A percentile compares a stretch with the other conserved stretches of the same genome.
Evolutionary conservation across 2,797 vertebrate species (phyloP).

Genomic region (Cossypha polioptera): DNA sequence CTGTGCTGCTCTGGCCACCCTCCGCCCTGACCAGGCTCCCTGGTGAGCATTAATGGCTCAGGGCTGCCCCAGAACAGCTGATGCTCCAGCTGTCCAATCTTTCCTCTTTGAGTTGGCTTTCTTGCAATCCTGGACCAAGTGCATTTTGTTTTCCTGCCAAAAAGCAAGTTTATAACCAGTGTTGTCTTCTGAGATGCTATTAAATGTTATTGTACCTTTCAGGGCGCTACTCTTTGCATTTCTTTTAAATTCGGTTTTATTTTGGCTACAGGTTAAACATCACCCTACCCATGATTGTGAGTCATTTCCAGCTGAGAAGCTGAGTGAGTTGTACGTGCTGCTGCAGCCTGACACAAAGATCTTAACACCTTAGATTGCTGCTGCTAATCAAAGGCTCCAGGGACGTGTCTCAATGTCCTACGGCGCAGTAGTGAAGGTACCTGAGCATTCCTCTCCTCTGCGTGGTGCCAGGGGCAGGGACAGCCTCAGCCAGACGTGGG

Average conservation of each 20-base stretch:
- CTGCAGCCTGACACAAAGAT: constrained; percentile 6
- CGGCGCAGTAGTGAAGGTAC: background rate
- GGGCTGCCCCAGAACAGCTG: constrained; percentile 17
- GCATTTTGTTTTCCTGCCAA: constrained; percentile 70
- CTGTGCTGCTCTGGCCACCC: background rate
- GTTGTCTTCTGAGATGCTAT: constrained; percentile 71
- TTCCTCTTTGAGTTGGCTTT: constrained; percentile 15
- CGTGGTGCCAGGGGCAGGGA: background rate
- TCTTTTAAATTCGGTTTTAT: constrained; percentile 39
- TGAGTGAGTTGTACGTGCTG: background rate
- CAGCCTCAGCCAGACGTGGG: background rate
- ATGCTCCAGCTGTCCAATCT: constrained; percentile 15
- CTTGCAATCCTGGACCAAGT: constrained; percentile 59
- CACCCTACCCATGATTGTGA: background rate
- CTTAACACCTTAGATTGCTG: constrained; percentile 1
- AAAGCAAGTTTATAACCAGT: constrained; percentile 66
- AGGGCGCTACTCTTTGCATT: accelerated
- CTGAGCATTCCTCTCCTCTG: background rate
- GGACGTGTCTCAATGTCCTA: background rate
- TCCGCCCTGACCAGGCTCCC: background rate
- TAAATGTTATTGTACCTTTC: constrained; percentile 74
- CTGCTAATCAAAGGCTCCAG: background rate
- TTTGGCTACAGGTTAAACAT: constrained; percentile 35
- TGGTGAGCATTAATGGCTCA: background rate
- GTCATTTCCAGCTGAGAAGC: background rate